Conservation (phyloP, 2,888 invertebrate species). For the Leucozona laternaria region DNA sequence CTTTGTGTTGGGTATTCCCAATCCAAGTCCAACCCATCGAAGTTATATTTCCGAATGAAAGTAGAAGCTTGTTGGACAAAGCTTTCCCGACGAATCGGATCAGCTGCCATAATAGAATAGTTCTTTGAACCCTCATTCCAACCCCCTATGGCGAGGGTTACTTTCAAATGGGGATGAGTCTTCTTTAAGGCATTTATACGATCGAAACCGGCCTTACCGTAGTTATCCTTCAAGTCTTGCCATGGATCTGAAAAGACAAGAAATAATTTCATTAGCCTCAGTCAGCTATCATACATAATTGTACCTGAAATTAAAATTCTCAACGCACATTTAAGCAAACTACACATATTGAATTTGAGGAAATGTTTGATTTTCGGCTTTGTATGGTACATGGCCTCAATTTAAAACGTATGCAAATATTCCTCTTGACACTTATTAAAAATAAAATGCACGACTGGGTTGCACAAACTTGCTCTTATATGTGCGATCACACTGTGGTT, state of each 20-base stretch:
- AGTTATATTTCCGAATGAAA: slow-evolving; percentile 85
- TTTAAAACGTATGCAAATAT: not conserved
- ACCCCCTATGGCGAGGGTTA: slow-evolving; percentile 93
- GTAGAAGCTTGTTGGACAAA: slow-evolving; percentile 89
- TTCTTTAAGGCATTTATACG: slow-evolving; percentile 88
- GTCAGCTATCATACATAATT: not conserved
- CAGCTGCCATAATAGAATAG: slow-evolving; percentile 86
- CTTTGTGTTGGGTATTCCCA: slow-evolving; percentile 94
- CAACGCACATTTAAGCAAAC: not conserved
- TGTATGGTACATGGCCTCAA: not conserved
- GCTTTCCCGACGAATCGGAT: slow-evolving; percentile 86
- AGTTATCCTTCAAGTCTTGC: slow-evolving; percentile 90
- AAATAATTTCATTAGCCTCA: not conserved
- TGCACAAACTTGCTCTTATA: no score
- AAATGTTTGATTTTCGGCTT: slow-evolving; percentile 15
- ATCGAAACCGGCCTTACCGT: slow-evolving; percentile 89
- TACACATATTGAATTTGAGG: not conserved
- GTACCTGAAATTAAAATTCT: not conserved
- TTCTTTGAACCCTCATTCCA: slow-evolving; percentile 94
- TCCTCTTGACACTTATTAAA: not conserved
- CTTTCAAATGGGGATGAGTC: slow-evolving; percentile 88
- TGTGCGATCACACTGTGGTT: no score
- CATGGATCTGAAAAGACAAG: slow-evolving; percentile 86
- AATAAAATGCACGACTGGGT: no score
- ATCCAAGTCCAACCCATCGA: slow-evolving; percentile 85